A percentile compares a stretch with the other conserved stretches of the same genome.
Conservation (phyloP, 2,797 vertebrate genomes). For the Taeniopygia guttata region DNA sequence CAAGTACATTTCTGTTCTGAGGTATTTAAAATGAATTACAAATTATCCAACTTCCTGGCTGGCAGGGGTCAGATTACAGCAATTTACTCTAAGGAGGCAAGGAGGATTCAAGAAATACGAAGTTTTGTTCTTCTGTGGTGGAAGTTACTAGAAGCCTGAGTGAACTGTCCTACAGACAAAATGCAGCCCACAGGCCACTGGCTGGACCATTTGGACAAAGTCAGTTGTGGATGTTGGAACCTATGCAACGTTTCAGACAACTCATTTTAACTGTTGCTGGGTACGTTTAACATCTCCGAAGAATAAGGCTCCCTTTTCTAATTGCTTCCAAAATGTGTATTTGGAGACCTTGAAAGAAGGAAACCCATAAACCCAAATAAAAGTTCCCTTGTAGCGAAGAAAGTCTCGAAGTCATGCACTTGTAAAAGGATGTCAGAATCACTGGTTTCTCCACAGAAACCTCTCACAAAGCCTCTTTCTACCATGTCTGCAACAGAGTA, state of each 20-base stretch:
- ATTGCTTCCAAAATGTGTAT: neutral
- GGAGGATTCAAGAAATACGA: neutral
- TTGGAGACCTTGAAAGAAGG: neutral
- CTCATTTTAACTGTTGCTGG: neutral
- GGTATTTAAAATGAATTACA: neutral
- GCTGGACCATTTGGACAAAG: neutral
- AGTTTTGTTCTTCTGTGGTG: neutral
- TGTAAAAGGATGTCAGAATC: neutral
- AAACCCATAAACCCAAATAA: neutral
- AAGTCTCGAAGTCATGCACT: neutral
- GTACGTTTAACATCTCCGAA: neutral
- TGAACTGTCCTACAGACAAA: neutral
- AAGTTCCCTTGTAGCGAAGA: neutral
- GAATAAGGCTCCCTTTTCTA: neutral
- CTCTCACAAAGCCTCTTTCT: constrained; percentile 1
- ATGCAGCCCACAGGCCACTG: neutral
- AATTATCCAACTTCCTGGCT: neutral
- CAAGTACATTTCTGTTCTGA: neutral
- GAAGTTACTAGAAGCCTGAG: neutral
- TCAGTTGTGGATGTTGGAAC: neutral
- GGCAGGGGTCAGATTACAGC: neutral
- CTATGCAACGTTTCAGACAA: neutral
- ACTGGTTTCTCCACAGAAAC: neutral
- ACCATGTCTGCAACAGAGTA: constrained; percentile 8
- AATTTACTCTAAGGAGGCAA: neutral